Evolutionary conservation across 2,113 vertebrate genomes (phyloP), one percentile per base, ranked within the genome.

Genomic region (Dromaius novaehollandiae): DNA sequence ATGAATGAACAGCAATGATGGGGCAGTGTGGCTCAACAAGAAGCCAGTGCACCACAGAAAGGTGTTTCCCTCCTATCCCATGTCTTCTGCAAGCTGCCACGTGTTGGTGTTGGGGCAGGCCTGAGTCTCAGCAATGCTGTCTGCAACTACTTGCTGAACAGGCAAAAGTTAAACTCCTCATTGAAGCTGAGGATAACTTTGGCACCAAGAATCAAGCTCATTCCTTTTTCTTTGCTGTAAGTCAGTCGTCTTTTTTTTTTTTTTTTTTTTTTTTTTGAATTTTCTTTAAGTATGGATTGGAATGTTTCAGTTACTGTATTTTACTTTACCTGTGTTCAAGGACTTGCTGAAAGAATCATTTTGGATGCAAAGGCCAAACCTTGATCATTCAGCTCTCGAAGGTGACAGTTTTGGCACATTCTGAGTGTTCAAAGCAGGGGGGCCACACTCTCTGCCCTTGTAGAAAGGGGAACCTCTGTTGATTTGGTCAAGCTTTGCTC

Each of bases 111-210:
- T 77, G 32, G 28, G 73, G 21, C 34, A 73, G 46, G 16, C 18
- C 14, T 42, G n/a, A 36, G 13, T 11, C 28, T 64, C 32, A 4
- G 3, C n/a, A 3, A 1, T 0, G 0, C 30, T 56, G 30, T 34
- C 81, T 77, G 32, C 55, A 85, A 1, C 36, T 50, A 10, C 0
- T 0, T 86, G 32, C 21, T 53, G 79, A 89, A 85, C 1, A 86
- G 13, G 42, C 51, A 65, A 25, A 90, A 75, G 26, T 65, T 53
- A 48, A 42, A 55, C 21, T 77, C 78, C 64, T 79, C 20, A 16
- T 12, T 69, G 63, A 83, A 71, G 34, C 13, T 69, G 63, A 83
- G 75, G 34, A 89, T 75, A 48, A 50, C 7, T 91, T 82, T 89
- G 71, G 66, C 58, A 92, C 24, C 6, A 80, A 84, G 53, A 87